A percentile compares a stretch with the other conserved stretches of the same genome.
These are phyloP conservation scores for Paedocypris sp. DNA, from an alignment of 2,113 vertebrate genomes.

Conservation along the genomic window DNA sequence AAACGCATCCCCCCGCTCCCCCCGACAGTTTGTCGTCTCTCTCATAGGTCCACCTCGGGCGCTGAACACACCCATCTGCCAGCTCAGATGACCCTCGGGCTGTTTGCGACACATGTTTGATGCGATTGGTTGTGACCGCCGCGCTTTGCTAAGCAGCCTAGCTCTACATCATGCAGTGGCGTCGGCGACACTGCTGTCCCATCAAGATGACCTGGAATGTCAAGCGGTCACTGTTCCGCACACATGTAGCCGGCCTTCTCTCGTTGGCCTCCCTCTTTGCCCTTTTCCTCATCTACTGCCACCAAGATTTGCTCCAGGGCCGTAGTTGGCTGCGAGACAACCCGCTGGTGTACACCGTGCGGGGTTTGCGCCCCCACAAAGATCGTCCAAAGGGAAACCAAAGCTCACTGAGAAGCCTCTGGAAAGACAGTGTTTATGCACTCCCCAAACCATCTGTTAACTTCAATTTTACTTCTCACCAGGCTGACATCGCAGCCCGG, in stretches of 20 bases:
- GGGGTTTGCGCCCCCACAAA: conserved; percentile 77
- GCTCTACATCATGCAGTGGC: conserved; percentile 94
- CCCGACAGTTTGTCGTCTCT: conserved; percentile 33
- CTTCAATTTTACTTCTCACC: conserved; percentile 71
- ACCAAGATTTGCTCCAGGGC: conserved; percentile 85
- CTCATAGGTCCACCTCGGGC: conserved; percentile 64
- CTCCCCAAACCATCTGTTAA: conserved; percentile 69
- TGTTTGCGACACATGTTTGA: conserved; percentile 59
- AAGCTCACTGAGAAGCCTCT: conserved; percentile 72
- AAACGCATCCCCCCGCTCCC: conserved; percentile 33
- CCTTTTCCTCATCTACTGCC: conserved; percentile 81
- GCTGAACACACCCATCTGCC: conserved; percentile 43
- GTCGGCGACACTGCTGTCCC: conserved; percentile 87
- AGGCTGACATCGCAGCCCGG: conserved; percentile 58
- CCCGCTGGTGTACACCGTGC: conserved; percentile 78
- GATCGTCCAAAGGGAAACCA: conserved; percentile 71
- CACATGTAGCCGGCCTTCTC: conserved; percentile 79
- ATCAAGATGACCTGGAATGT: conserved; percentile 91
- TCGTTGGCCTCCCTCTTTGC: conserved; percentile 86
- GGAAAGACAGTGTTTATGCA: conserved; percentile 71
- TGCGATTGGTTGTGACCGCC: conserved; percentile 47
- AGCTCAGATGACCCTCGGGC: conserved; percentile 52
- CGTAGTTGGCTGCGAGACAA: conserved; percentile 76
- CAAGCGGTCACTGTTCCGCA: conserved; percentile 87
- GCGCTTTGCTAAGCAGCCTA: conserved; percentile 61